Conservation (phyloP, 2,888 invertebrate genomes). For the Campoplex capitator region DNA sequence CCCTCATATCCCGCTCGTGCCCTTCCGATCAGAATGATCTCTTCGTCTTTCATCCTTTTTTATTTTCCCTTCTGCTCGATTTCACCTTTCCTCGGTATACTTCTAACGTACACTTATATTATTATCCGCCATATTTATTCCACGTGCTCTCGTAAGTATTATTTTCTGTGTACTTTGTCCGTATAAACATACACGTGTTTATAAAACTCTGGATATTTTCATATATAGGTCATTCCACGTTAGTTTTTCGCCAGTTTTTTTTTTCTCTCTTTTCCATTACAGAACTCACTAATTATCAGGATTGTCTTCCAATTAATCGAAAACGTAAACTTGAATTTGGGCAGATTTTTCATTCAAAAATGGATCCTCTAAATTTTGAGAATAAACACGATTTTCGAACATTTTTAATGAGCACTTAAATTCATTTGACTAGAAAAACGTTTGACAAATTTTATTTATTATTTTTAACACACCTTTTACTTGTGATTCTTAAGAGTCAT, state of each 20-base stretch:
- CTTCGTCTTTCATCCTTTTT: conserved; percentile 37
- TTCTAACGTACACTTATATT: conserved; percentile 55
- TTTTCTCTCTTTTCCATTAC: not conserved
- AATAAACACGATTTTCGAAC: too few species aligned
- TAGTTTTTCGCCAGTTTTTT: not conserved
- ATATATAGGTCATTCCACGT: not conserved
- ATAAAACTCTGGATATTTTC: not conserved
- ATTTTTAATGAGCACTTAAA: too few species aligned
- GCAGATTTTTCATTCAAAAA: not conserved
- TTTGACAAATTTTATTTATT: too few species aligned
- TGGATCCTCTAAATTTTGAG: not conserved
- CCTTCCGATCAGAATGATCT: conserved; percentile 17
- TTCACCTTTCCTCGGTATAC: conserved; percentile 66
- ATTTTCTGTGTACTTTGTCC: conserved; percentile 47
- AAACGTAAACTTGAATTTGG: not conserved
- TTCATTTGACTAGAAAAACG: too few species aligned
- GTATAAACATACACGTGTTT: not conserved
- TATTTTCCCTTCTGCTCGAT: conserved; percentile 54
- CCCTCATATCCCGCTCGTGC: not conserved
- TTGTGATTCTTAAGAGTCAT: too few species aligned
- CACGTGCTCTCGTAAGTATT: conserved; percentile 49
- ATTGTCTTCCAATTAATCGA: not conserved
- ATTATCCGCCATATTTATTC: conserved; percentile 65
- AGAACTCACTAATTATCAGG: not conserved
- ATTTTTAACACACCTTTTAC: too few species aligned